A percentile compares a stretch with the other conserved stretches of the same genome.
Evolutionary conservation across 2,888 invertebrate species (phyloP).

Genomic region (Eupithecia subumbrata): DNA sequence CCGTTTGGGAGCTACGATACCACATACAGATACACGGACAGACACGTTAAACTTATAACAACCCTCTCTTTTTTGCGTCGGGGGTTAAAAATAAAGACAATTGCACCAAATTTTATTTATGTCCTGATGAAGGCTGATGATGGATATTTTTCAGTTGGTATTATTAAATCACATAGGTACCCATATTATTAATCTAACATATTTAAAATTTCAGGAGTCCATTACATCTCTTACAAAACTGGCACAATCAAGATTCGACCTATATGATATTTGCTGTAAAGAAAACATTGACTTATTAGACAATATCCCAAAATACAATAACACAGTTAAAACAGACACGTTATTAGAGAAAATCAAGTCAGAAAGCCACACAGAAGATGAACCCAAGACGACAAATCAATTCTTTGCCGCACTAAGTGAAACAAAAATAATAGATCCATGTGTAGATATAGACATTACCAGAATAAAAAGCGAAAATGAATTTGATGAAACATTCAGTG

Average conservation of each 20-base stretch:
- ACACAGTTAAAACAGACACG: not conserved
- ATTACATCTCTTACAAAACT: constrained; percentile 12
- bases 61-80: no score
- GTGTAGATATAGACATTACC: constrained; percentile 7
- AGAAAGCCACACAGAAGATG: constrained; percentile 6
- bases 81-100: no score
- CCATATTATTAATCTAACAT: not conserved
- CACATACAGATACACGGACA: no score
- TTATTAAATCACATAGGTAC: no score
- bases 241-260: not conserved
- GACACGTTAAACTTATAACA: no score
- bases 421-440: constrained; percentile 3
- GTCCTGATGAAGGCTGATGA: no score
- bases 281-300: constrained; percentile 4
- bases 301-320: not conserved
- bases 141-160: no score
- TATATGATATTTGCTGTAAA: constrained; percentile 28
- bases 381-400: not conserved
- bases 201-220: constrained; percentile 14
- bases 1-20: no score
- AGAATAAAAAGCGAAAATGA: constrained; percentile 24
- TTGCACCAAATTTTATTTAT: no score
- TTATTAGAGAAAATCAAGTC: constrained; percentile 13
- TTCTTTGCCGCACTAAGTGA: not conserved
- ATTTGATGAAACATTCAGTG: constrained; percentile 6